phyloP scores from a whole-genome alignment of 2,888 invertebrate species.

The Scaptomyza tumidula region DNA sequence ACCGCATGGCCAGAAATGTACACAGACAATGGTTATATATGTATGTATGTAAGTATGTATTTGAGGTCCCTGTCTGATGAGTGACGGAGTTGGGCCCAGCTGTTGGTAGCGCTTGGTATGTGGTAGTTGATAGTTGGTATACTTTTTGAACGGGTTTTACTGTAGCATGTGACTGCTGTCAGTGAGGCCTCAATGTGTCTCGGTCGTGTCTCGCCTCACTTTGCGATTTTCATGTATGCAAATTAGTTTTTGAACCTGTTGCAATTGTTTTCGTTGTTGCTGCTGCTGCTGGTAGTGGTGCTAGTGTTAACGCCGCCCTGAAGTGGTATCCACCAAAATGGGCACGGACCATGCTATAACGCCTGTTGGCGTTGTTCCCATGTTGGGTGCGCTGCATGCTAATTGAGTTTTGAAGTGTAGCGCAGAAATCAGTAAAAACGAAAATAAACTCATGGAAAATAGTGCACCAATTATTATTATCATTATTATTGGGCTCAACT shows the following conservation, averaged over 20 bases:
- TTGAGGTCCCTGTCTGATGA: constrained; percentile 3
- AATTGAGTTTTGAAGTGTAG: constrained; percentile 58
- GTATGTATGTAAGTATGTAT: background rate
- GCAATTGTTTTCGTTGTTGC: constrained; percentile 54
- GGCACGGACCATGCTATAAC: constrained; percentile 24
- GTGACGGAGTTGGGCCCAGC: constrained; percentile 39
- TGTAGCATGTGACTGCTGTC: constrained; percentile 45
- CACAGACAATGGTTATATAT: constrained; percentile 54
- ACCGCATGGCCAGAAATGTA: constrained; percentile 63
- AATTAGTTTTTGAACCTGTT: constrained; percentile 79
- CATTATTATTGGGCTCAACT: constrained; percentile 32
- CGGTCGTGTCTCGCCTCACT: constrained; percentile 69
- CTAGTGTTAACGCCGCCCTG: constrained; percentile 54
- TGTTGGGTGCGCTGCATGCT: constrained; percentile 50
- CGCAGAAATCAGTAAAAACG: constrained; percentile 37
- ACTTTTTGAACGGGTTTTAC: constrained; percentile 47
- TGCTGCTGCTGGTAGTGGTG: constrained; percentile 26
- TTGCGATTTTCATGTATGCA: constrained; percentile 75
- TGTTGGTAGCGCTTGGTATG: constrained; percentile 35
- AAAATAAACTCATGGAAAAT: constrained; percentile 69
- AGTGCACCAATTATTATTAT: constrained; percentile 64
- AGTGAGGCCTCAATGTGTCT: constrained; percentile 54
- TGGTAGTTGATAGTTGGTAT: constrained; percentile 45
- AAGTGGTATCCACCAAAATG: constrained; percentile 28
- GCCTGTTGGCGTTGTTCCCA: constrained; percentile 45